Percentiles rank a stretch among this genome's conserved stretches.
Conservation (phyloP, 2,113 vertebrate genomes). For the Upupa epops region DNA sequence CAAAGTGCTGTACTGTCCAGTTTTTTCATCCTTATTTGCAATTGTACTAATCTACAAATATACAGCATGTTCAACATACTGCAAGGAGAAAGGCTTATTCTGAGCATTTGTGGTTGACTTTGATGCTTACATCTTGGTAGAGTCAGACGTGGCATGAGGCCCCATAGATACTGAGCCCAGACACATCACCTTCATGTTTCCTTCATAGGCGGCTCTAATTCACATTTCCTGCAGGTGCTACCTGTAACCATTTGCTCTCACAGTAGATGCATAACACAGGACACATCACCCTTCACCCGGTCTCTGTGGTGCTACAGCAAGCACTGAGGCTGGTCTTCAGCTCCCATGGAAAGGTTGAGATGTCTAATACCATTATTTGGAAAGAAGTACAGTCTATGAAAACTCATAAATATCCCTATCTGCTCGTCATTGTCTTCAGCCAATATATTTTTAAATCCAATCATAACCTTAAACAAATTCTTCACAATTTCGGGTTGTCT, state of each 20-base stretch:
- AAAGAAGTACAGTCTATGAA: not conserved
- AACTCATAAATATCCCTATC: not conserved
- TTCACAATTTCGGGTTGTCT: not conserved
- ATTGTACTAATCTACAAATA: not conserved
- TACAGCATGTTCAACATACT: rapidly evolving
- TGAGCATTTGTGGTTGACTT: not conserved
- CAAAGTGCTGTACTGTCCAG: not conserved
- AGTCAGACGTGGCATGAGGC: not conserved
- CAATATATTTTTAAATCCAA: not conserved
- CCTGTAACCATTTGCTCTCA: no score
- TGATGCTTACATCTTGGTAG: not conserved
- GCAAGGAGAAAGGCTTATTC: not conserved
- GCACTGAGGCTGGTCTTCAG: not conserved
- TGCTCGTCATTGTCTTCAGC: not conserved
- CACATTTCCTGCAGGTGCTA: not conserved
- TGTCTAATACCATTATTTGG: not conserved
- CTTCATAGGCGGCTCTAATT: not conserved
- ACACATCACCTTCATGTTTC: not conserved
- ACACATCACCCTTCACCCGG: not conserved
- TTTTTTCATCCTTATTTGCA: not conserved
- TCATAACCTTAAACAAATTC: not conserved
- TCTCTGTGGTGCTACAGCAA: not conserved
- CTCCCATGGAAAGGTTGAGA: not conserved
- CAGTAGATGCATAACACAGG: rapidly evolving
- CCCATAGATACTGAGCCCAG: not conserved